phyloP scores from a whole-genome alignment of 2,888 invertebrate species.

The Dicyrtoma fusca region DNA sequence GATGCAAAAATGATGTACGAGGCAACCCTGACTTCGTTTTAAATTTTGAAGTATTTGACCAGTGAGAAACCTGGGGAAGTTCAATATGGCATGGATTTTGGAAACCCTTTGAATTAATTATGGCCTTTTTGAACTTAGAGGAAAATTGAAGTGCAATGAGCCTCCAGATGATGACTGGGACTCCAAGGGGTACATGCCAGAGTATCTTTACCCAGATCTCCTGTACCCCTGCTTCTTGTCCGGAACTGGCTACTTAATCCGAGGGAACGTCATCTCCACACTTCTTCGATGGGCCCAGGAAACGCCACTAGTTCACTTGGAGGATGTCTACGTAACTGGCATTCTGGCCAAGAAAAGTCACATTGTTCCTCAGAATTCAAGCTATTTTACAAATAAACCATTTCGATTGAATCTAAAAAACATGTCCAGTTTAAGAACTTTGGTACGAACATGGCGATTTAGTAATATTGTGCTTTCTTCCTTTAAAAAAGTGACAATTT shows the following conservation, averaged over 20 bases:
- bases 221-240: conserved; percentile 80
- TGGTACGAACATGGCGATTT: too few species aligned
- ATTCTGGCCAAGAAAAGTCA: conserved; percentile 56
- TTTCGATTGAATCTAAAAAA: conserved; percentile 52
- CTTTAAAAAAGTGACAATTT: too few species aligned
- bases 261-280: conserved; percentile 68
- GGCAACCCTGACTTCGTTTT: too few species aligned
- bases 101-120: too few species aligned
- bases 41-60: too few species aligned
- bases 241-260: conserved; percentile 79
- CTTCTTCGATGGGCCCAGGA: conserved; percentile 70
- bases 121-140: too few species aligned
- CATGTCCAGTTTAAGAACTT: conserved; percentile 55
- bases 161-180: conserved; percentile 72
- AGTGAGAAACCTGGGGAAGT: too few species aligned
- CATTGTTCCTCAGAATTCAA: conserved; percentile 51
- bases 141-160: conserved; percentile 77
- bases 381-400: conserved; percentile 55
- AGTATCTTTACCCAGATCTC: conserved; percentile 73
- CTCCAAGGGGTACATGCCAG: conserved; percentile 83
- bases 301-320: conserved; percentile 70
- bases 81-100: too few species aligned
- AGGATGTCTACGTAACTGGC: conserved; percentile 58
- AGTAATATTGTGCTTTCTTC: too few species aligned
- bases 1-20: conserved; percentile 54